phyloP scores from a whole-genome alignment of 2,888 invertebrate species.

The Dysmachus trigonus region DNA sequence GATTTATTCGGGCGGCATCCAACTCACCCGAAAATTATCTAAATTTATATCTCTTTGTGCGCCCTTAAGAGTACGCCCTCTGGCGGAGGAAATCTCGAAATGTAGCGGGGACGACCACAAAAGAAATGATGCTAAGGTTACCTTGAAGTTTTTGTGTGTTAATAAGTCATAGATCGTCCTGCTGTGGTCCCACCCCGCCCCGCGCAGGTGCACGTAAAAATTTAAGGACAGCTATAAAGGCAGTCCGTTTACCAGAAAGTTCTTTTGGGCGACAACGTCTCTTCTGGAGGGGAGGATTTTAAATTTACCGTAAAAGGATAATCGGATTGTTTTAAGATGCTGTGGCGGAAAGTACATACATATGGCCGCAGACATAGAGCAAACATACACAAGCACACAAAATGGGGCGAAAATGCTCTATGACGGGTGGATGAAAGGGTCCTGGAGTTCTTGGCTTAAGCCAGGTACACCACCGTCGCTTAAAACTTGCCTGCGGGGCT shows the following conservation, averaged over 20 bases:
- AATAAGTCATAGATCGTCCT: background rate
- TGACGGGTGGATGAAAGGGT: background rate
- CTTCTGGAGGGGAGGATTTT: background rate
- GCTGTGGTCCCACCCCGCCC: background rate
- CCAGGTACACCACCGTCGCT: background rate
- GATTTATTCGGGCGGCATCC: background rate
- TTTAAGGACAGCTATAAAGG: background rate
- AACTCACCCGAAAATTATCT: background rate
- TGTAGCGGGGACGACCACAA: background rate
- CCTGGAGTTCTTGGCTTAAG: background rate
- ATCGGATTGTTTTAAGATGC: background rate
- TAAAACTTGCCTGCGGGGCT: background rate
- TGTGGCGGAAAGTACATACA: background rate
- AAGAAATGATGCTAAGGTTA: background rate
- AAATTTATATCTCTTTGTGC: background rate
- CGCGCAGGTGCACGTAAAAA: background rate
- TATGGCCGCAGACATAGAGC: background rate
- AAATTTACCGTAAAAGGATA: conserved; percentile 35
- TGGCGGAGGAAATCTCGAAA: background rate
- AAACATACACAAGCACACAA: background rate
- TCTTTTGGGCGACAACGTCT: background rate
- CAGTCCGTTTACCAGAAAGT: background rate
- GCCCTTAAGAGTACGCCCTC: background rate
- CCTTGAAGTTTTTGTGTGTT: background rate
- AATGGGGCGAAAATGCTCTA: background rate